These are phyloP conservation scores for Grallaria varia DNA, from an alignment of 2,113 vertebrate species.

Conservation along the genomic window DNA sequence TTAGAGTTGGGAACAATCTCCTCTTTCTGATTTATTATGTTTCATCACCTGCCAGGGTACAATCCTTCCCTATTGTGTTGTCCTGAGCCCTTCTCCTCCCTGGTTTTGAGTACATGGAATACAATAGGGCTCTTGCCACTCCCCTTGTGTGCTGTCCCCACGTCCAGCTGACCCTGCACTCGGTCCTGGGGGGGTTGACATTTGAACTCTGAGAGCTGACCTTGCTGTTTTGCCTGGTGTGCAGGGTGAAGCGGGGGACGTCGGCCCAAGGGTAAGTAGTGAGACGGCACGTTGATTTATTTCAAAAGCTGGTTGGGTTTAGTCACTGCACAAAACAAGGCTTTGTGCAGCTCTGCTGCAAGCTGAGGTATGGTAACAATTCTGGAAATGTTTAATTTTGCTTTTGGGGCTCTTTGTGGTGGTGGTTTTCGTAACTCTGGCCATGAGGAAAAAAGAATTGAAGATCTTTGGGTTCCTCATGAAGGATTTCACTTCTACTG, in stretches of 20 bases:
- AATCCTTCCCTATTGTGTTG: conserved; percentile 47
- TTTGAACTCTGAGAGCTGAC: not conserved
- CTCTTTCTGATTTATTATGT: conserved; percentile 41
- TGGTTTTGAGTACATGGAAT: not conserved
- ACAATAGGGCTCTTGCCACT: not conserved
- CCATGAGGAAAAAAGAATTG: not conserved
- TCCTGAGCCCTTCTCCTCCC: not conserved
- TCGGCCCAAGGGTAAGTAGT: conserved; percentile 86
- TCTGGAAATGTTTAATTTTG: not conserved
- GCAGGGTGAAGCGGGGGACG: conserved; percentile 89
- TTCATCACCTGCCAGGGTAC: conserved; percentile 22
- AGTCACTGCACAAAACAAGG: not conserved
- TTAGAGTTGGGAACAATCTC: not conserved
- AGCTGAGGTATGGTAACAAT: not conserved
- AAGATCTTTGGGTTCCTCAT: not conserved
- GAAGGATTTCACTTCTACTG: not conserved
- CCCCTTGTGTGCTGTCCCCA: not conserved
- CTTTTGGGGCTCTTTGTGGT: not conserved
- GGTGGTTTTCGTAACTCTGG: not conserved
- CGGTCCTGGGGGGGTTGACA: not conserved
- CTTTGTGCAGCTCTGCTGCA: not conserved
- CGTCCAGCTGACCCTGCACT: not conserved
- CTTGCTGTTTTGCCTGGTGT: conserved; percentile 11
- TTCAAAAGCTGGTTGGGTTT: not conserved
- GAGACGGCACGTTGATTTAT: not conserved